Evolutionary conservation across 2,797 vertebrate genomes (phyloP).

Genomic region (Mus minutoides): DNA sequence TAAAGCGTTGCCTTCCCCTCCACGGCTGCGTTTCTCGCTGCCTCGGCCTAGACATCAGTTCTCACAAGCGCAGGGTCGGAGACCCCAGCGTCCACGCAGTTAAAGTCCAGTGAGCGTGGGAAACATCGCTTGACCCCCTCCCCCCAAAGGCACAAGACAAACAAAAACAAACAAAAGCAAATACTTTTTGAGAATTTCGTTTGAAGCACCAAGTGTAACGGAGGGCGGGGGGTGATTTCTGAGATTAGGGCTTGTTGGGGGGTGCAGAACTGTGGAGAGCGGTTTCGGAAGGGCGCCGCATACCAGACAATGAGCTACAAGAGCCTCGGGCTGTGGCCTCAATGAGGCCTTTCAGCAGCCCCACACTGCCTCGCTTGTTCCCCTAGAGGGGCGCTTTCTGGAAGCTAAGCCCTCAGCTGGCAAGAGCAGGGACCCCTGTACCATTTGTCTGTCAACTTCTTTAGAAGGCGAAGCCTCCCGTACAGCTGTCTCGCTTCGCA

Average conservation of each 20-base stretch:
- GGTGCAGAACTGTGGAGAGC: slow-evolving; percentile 58
- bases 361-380: slow-evolving; percentile 84
- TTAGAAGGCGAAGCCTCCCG: slow-evolving; percentile 52
- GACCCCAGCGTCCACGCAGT: not conserved
- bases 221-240: not conserved
- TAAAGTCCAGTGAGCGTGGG: not conserved
- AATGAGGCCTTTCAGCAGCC: slow-evolving; percentile 80
- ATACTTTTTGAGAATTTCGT: slow-evolving; percentile 36
- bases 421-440: slow-evolving; percentile 54
- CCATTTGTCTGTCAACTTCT: slow-evolving; percentile 79
- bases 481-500: slow-evolving; percentile 72
- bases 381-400: slow-evolving; percentile 75
- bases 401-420: slow-evolving; percentile 80
- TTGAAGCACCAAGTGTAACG: slow-evolving; percentile 37
- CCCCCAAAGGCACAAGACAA: not conserved
- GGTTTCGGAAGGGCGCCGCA: slow-evolving; percentile 64
- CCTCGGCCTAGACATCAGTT: not conserved
- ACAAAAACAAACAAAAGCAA: slow-evolving; percentile 17
- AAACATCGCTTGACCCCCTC: not conserved
- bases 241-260: not conserved
- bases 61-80: not conserved
- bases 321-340: slow-evolving; percentile 74
- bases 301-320: slow-evolving; percentile 74
- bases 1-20: not conserved
- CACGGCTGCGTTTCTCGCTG: not conserved